phyloP scores from a whole-genome alignment of 2,888 invertebrate genomes.

The Pecten maximus region DNA sequence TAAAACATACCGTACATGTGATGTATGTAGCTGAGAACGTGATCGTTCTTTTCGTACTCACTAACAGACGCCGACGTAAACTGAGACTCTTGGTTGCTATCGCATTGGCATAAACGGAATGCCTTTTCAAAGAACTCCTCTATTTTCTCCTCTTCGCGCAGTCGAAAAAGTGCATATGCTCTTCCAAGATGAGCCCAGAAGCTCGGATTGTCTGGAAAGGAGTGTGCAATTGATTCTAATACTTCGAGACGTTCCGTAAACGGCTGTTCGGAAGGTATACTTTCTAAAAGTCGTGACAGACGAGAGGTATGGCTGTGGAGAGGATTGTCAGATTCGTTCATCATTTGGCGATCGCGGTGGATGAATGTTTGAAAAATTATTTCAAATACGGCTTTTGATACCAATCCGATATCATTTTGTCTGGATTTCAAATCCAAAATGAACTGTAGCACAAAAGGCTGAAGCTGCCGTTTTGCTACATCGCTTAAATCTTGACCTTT shows the following conservation, averaged over 20 bases:
- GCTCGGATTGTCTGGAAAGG: not conserved
- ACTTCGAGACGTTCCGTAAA: not conserved
- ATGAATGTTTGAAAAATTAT: not conserved
- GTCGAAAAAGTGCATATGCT: not conserved
- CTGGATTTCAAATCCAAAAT: not conserved
- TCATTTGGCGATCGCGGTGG: not conserved
- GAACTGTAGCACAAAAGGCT: not conserved
- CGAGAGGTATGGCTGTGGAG: too few relatives aligned
- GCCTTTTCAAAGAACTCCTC: not conserved
- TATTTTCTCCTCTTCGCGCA: not conserved
- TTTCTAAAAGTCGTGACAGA: not conserved
- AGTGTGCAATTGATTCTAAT: not conserved
- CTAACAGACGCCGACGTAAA: not conserved
- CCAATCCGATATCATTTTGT: not conserved
- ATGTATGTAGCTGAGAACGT: not conserved
- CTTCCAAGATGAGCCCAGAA: not conserved
- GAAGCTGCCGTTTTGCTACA: not conserved
- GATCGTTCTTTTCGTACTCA: not conserved
- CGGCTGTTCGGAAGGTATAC: not conserved
- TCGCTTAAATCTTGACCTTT: too few relatives aligned
- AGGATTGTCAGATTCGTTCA: too few relatives aligned
- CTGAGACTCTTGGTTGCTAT: too few relatives aligned
- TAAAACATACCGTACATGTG: not conserved
- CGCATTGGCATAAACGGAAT: too few relatives aligned
- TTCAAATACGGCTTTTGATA: not conserved